Evolutionary conservation across 2,113 vertebrate genomes (phyloP), one percentile per base, ranked within the genome.

Genomic region (Vombatus ursinus): DNA sequence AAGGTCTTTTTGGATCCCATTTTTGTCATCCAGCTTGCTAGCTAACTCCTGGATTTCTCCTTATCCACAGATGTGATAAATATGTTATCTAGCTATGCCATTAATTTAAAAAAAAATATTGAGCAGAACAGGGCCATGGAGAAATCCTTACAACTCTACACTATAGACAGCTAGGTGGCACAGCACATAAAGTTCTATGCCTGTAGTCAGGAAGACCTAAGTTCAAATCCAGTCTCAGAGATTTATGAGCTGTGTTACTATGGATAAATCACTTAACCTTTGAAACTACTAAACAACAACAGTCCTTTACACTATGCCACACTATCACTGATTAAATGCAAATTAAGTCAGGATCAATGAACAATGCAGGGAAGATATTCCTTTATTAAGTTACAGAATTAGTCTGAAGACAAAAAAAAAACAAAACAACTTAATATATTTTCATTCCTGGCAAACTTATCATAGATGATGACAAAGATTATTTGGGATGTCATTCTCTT

Each of bases 351-450:
- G n/a, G 50, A 91, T 91, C 26, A n/a, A 50, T 48, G n/a, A 11
- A 91, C 48, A 53, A 57, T 19, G 12, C 90, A 31, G 54, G 89
- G n/a, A 94, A 90, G 31, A 31, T 54, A 9, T 28, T 61, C 19
- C 53, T 19, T 68, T 50, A 7, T 90, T 50, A 51, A 77, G 12
- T 96, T 96, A 94, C 48, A 96, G 89, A 92, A 93, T 23, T 77
- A 97, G 28, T 51, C 28, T 0, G 52, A 53, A 90, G 1, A 0
- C 0, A 0, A 28, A 50, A 92, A 6, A n/a, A 26, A 50, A 28
- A 2, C n/a, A n/a, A n/a, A n/a, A n/a, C n/a, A 5, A 10, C n/a
- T 90, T 24, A 3, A 50, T 3, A 3, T 68, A 3, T 31, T 90
- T 89, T 91, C n/a, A 52, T 90, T 57, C 51, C 90, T 68, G 25